Conservation (phyloP, 2,113 vertebrate species). For the Psammodynastes pulverulentus region DNA sequence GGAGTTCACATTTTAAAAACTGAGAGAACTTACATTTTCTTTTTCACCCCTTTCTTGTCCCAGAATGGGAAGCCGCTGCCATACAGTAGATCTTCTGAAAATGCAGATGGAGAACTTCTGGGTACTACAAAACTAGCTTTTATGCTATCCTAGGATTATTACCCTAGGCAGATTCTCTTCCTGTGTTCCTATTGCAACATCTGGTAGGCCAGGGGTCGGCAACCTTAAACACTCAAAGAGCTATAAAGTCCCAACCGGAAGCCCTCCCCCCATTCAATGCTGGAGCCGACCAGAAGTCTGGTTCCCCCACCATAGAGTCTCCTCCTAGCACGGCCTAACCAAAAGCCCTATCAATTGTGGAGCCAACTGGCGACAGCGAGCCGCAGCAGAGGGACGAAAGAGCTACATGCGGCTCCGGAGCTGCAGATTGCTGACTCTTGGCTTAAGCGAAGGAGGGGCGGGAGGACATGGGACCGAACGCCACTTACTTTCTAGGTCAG, state of each 20-base stretch:
- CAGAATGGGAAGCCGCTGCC: neutral
- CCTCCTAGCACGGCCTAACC: too few relatives aligned
- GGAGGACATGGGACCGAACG: neutral
- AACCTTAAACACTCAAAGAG: too few relatives aligned
- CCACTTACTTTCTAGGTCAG: conserved; percentile 77
- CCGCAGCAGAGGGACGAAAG: too few relatives aligned
- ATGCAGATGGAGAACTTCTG: neutral
- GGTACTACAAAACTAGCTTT: neutral
- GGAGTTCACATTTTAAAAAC: neutral
- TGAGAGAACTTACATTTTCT: neutral
- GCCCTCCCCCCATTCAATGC: too few relatives aligned
- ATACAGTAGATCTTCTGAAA: neutral
- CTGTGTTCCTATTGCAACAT: neutral
- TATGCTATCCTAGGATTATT: neutral
- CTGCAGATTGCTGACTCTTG: too few relatives aligned
- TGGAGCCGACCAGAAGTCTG: too few relatives aligned
- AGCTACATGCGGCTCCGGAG: too few relatives aligned
- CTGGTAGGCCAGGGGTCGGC: too few relatives aligned
- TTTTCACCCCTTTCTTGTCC: neutral
- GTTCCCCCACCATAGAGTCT: too few relatives aligned
- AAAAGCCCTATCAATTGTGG: too few relatives aligned
- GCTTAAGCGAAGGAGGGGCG: neutral
- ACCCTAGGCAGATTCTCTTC: neutral
- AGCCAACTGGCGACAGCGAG: too few relatives aligned
- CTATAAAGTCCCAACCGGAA: too few relatives aligned